phyloP scores from a whole-genome alignment of 2,797 vertebrate genomes.

The Crocidura indochinensis region DNA sequence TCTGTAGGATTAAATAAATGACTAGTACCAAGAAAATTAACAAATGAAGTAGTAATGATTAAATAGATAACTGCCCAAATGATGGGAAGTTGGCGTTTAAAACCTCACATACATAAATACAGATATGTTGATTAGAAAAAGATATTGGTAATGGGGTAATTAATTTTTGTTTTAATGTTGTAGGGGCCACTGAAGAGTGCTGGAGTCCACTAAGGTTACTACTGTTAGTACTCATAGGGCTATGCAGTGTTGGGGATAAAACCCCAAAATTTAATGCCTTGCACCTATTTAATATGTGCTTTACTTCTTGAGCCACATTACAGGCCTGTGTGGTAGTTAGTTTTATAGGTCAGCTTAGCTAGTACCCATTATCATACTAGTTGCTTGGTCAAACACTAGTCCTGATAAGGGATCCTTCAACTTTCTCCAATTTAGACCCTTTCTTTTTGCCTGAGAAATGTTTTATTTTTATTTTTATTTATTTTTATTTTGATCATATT shows the following conservation, averaged over 20 bases:
- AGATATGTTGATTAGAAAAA: slow-evolving; percentile 58
- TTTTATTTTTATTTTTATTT: no score
- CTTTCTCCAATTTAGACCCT: no score
- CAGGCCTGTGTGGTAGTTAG: not conserved
- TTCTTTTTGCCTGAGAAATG: no score
- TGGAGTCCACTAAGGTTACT: no score
- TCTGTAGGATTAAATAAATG: not conserved
- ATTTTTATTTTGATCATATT: no score
- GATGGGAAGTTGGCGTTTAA: slow-evolving; percentile 13
- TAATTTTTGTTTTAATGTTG: no score
- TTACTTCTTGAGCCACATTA: not conserved
- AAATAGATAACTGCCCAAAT: slow-evolving; percentile 7
- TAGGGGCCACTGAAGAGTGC: no score
- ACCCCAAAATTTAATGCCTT: no score
- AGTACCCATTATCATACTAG: not conserved
- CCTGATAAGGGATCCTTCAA: not conserved
- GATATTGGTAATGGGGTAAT: not conserved
- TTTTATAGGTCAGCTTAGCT: not conserved
- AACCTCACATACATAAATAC: slow-evolving; percentile 9
- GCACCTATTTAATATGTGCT: no score
- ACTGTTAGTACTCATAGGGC: no score
- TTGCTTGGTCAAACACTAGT: not conserved
- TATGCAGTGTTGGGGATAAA: no score
- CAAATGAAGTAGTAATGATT: not conserved
- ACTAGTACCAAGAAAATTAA: not conserved